These are phyloP conservation scores for Chondrilla cf. caribensis DNA, from an alignment of 37 sponge, comb jelly and placozoan species.

Conservation along the genomic window DNA sequence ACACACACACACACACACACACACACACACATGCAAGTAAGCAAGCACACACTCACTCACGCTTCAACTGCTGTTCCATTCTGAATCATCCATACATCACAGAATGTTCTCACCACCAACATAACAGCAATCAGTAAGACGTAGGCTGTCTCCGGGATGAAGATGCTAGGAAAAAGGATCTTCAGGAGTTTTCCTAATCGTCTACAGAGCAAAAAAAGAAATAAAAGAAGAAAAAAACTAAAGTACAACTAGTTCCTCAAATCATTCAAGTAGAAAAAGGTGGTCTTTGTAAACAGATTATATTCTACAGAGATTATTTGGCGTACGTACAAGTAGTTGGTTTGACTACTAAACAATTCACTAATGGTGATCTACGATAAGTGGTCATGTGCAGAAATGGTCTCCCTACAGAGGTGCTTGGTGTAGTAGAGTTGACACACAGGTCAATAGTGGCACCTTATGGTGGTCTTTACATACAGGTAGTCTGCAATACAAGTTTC, in stretches of 20 bases:
- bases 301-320: too few species aligned
- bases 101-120: conserved; percentile 78
- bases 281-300: background rate
- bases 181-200: conserved; percentile 44
- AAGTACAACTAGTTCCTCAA: too few species aligned
- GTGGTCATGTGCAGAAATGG: too few species aligned
- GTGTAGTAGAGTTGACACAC: too few species aligned
- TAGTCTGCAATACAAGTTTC: too few species aligned
- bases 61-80: conserved; percentile 88
- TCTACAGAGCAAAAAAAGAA: conserved; percentile 6
- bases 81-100: conserved; percentile 94
- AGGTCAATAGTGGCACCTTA: too few species aligned
- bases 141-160: conserved; percentile 68
- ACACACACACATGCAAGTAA: background rate
- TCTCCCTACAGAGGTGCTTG: too few species aligned
- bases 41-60: conserved; percentile 30
- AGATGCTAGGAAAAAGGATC: conserved; percentile 68
- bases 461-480: too few species aligned
- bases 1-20: background rate
- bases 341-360: too few species aligned
- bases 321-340: too few species aligned
- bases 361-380: too few species aligned
- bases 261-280: background rate
- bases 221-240: background rate
- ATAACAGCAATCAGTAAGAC: conserved; percentile 74